Evolutionary conservation across 2,113 vertebrate genomes (phyloP).

Genomic region (Ahaetulla prasina): DNA sequence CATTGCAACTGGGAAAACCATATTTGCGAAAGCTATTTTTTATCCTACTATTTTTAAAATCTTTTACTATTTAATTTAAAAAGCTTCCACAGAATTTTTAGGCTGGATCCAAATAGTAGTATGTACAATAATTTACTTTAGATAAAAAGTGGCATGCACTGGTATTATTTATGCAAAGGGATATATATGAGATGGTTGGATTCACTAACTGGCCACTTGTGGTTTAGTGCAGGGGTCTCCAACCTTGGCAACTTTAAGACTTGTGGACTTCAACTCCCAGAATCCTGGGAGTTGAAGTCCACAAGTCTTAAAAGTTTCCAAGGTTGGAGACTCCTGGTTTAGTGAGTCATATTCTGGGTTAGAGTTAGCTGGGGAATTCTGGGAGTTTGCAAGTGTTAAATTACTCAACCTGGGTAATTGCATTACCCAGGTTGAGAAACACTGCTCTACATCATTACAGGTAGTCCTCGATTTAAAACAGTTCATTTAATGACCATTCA

Average conservation of each 20-base stretch:
- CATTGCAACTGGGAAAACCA: no score
- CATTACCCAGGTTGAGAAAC: neutral
- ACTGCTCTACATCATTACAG: neutral
- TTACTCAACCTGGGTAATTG: no score
- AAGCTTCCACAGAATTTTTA: neutral
- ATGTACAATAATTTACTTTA: neutral
- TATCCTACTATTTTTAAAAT: neutral
- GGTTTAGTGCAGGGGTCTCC: no score
- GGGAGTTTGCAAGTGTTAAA: neutral
- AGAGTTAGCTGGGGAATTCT: neutral
- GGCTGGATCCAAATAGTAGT: neutral
- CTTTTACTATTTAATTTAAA: neutral
- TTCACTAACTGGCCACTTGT: neutral
- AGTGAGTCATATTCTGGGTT: neutral
- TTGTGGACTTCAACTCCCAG: no score
- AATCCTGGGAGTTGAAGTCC: no score
- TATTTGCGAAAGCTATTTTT: neutral
- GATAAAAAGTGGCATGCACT: neutral
- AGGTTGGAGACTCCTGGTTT: no score
- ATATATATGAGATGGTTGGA: neutral
- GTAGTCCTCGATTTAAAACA: no score
- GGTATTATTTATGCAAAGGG: neutral
- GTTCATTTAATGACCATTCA: no score
- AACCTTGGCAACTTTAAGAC: no score
- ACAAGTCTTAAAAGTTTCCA: no score